Conservation (phyloP, 1,140 invertebrate species). For the Drosophila ambigua region DNA sequence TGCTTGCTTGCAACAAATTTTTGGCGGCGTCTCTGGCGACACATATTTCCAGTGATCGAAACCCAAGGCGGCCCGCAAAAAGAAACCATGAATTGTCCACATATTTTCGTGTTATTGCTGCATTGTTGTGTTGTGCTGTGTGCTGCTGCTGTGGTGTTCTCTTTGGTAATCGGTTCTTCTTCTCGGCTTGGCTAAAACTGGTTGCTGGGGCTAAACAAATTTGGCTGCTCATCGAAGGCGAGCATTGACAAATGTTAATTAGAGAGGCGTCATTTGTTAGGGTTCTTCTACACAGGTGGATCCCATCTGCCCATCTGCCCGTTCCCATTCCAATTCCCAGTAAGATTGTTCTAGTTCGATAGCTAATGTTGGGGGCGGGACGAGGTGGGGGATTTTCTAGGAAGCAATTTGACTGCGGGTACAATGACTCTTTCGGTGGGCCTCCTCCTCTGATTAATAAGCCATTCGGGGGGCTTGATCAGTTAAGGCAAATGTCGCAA, state of each 20-base stretch:
- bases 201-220: constrained; percentile 48
- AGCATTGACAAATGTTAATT: constrained; percentile 71
- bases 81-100: constrained; percentile 26
- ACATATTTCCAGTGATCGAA: constrained; percentile 72
- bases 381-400: constrained; percentile 25
- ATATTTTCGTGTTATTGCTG: constrained; percentile 54
- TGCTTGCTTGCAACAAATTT: constrained; percentile 75
- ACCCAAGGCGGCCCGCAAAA: constrained; percentile 13
- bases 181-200: constrained; percentile 36
- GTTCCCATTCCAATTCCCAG: constrained; percentile 34
- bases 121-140: constrained; percentile 25
- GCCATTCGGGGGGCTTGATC: constrained; percentile 46
- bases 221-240: constrained; percentile 53
- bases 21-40: constrained; percentile 83
- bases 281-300: constrained; percentile 59
- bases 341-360: constrained; percentile 80
- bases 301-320: constrained; percentile 7
- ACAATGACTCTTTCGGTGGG: constrained; percentile 61
- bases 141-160: background rate
- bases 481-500: constrained; percentile 69
- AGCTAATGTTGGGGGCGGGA: constrained; percentile 30
- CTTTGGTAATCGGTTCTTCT: background rate
- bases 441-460: constrained; percentile 63
- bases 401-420: constrained; percentile 61
- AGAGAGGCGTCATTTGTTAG: constrained; percentile 71